Conservation (phyloP, 2,888 invertebrate species). For the Aphelenchoides bicaudatus region DNA sequence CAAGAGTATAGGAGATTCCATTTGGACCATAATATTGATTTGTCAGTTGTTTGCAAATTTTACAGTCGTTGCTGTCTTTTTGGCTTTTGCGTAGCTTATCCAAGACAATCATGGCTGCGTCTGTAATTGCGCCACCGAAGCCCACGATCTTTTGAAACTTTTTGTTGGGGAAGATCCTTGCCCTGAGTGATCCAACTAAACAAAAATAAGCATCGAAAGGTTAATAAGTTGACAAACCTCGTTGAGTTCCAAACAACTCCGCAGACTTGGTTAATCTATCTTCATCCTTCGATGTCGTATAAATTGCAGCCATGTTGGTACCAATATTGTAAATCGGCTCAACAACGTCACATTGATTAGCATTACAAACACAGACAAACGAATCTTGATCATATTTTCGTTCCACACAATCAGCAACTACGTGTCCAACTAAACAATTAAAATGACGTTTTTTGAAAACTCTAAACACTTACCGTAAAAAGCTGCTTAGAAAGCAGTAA, state of each 20-base stretch:
- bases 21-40: background rate
- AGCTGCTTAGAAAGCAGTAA: no score
- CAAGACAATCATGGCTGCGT: slow-evolving; percentile 59
- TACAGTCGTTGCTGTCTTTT: no score
- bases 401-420: no score
- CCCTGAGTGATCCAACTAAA: background rate
- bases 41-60: no score
- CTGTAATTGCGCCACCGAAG: slow-evolving; percentile 73
- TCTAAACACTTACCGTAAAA: no score
- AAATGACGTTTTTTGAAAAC: no score
- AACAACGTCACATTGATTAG: slow-evolving; percentile 1
- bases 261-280: background rate
- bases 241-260: no score
- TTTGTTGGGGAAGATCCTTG: background rate
- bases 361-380: slow-evolving; percentile 16
- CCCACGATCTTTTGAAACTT: slow-evolving; percentile 20
- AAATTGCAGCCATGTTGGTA: slow-evolving; percentile 2
- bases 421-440: no score
- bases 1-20: slow-evolving; percentile 7
- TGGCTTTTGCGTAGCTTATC: no score
- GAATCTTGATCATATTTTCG: slow-evolving; percentile 14
- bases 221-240: background rate
- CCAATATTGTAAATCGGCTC: background rate
- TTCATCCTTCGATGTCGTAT: background rate
- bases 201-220: background rate